Percentiles rank a stretch among this genome's conserved stretches.
Evolutionary conservation across 2,797 vertebrate genomes (phyloP).

Genomic region (Cetoscarus ocellatus): DNA sequence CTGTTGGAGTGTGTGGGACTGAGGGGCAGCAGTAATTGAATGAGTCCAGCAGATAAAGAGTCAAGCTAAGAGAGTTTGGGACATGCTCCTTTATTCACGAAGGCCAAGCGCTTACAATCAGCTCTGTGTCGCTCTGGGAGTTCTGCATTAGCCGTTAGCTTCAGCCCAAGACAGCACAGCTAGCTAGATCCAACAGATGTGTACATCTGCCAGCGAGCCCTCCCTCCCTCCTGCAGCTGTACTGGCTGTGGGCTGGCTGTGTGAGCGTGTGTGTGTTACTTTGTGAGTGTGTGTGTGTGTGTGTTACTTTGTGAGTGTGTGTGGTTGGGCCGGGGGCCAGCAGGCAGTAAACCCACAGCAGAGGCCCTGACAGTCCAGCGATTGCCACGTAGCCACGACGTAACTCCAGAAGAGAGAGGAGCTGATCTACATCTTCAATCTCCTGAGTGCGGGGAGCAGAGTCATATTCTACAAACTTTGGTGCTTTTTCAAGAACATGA

Average conservation of each 20-base stretch:
- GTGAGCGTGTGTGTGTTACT: constrained; percentile 38
- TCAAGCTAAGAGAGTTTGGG: constrained; percentile 40
- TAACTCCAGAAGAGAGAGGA: constrained; percentile 35
- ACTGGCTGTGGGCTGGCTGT: constrained; percentile 60
- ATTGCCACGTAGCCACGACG: constrained; percentile 75
- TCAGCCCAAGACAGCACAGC: constrained; percentile 37
- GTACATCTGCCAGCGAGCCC: constrained; percentile 65
- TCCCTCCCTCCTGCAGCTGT: constrained; percentile 71
- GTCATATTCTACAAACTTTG: too few relatives aligned
- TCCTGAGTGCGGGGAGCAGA: not conserved
- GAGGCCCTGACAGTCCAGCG: constrained; percentile 70
- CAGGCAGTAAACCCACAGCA: constrained; percentile 76
- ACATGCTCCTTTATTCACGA: constrained; percentile 27
- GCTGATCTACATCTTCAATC: constrained; percentile 6
- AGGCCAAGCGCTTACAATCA: constrained; percentile 46
- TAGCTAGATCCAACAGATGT: constrained; percentile 63
- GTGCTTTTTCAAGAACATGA: too few relatives aligned
- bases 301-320: constrained; percentile 50
- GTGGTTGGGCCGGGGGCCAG: constrained; percentile 73
- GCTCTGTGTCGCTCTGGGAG: constrained; percentile 44
- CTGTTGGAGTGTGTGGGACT: constrained; percentile 23
- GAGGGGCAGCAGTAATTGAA: constrained; percentile 56
- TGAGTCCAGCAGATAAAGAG: constrained; percentile 59
- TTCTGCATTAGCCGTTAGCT: constrained; percentile 50
- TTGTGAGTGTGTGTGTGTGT: constrained; percentile 23